A percentile compares a stretch with the other conserved stretches of the same genome.
Evolutionary conservation across 92 coral and sea anemone genomes (phyloP).

Genomic region (Virgularia gustaviana): DNA sequence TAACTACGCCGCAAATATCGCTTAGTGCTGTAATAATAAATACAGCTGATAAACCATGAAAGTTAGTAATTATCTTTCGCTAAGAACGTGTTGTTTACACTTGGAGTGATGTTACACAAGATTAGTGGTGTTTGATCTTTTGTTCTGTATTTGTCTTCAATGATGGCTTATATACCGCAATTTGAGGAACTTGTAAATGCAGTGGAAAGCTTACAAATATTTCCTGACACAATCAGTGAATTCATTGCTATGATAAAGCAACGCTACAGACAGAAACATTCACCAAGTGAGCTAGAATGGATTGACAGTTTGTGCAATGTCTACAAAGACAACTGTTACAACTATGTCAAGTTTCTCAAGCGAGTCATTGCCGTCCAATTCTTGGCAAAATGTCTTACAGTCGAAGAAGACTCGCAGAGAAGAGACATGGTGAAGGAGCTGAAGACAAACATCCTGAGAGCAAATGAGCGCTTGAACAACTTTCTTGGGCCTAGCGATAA

Average conservation of each 20-base stretch:
- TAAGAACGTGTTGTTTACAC: too few relatives aligned
- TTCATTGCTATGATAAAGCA: conserved; percentile 13
- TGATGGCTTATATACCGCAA: background rate
- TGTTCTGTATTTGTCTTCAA: background rate
- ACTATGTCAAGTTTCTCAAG: conserved; percentile 16
- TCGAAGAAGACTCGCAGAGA: background rate
- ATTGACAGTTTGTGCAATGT: background rate
- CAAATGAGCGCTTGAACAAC: background rate
- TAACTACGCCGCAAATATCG: too few relatives aligned
- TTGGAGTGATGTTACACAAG: too few relatives aligned
- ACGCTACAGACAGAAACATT: background rate
- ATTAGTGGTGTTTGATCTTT: background rate
- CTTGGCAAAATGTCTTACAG: conserved; percentile 2
- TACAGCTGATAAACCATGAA: too few relatives aligned
- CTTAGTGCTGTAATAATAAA: too few relatives aligned
- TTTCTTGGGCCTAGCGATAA: conserved; percentile 7
- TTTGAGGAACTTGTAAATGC: conserved; percentile 5
- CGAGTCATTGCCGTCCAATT: background rate
- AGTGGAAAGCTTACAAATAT: background rate
- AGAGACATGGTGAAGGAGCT: background rate
- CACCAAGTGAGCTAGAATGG: conserved; percentile 6
- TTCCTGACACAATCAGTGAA: conserved; percentile 10
- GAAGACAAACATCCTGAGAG: conserved; percentile 9
- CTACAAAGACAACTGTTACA: conserved; percentile 9
- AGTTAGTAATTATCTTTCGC: too few relatives aligned